phyloP scores from a whole-genome alignment of 2,113 vertebrate species.

The Gnathonemus longibarbis region DNA sequence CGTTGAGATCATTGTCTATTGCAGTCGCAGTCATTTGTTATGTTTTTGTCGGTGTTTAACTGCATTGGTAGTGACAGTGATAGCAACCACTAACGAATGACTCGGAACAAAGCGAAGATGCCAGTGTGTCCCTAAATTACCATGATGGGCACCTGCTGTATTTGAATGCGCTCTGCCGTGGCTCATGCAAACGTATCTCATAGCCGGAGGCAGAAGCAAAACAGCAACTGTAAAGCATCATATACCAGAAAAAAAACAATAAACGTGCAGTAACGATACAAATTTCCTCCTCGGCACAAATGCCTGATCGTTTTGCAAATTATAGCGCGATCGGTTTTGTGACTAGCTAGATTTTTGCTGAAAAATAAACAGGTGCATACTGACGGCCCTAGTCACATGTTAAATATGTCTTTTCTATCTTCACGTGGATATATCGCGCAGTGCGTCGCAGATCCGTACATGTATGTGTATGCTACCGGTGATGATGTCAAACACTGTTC shows the following conservation, averaged over 20 bases:
- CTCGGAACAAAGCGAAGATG: slow-evolving; percentile 8
- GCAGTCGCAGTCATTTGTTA: background rate
- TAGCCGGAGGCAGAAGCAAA: background rate
- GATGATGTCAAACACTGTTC: background rate
- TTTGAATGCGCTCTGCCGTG: background rate
- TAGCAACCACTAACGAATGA: background rate
- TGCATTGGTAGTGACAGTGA: background rate
- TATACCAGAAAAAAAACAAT: background rate
- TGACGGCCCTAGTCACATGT: background rate
- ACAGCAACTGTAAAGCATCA: background rate
- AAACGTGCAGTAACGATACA: background rate
- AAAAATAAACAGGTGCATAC: background rate
- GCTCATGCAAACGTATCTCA: background rate
- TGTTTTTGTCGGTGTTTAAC: background rate
- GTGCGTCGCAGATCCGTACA: background rate
- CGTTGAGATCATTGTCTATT: background rate
- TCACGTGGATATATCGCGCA: background rate
- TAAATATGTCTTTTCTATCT: background rate
- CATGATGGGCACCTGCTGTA: background rate
- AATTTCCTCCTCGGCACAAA: background rate
- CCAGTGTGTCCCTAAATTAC: background rate
- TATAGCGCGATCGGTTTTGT: background rate
- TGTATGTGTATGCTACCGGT: background rate
- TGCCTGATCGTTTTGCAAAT: background rate
- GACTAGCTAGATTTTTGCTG: background rate